Evolutionary conservation across 2,113 vertebrate species (phyloP), one percentile per base, ranked within the genome.

Genomic region (Dascyllus trimaculatus): DNA sequence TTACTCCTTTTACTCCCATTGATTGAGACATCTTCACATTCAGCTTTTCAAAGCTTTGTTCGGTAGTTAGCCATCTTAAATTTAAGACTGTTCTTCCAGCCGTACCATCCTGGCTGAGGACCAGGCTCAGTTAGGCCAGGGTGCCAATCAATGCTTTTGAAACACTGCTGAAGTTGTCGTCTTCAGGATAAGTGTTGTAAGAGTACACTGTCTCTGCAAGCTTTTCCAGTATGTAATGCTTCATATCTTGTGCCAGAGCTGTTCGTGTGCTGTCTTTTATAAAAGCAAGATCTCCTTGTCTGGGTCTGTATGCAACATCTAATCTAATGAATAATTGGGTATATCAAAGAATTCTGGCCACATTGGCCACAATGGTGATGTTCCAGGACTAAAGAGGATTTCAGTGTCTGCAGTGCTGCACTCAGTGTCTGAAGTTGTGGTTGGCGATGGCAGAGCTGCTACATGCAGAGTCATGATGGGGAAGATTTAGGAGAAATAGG

Each of bases 61-160:
- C 29, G n/a, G 17, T 18, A 52, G 14, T 67, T 67, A 5, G 11
- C 25, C 64, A 67, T 67, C 64, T 53, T 67, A 10, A 67, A 67
- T 38, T 67, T 67, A 4, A 67, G n/a, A n/a, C 48, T 67, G 13
- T 67, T 67, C 15, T 67, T 67, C 24, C 62, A 65, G 25, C 46
- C 29, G 9, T 38, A 53, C 48, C 32, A 67, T 17, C 49, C 64
- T 15, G 49, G 48, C 49, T 53, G 19, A 0, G 14, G n/a, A 35
- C 64, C 48, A 18, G 64, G 49, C 14, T 62, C 57, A 19, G 45
- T 21, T 14, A 72, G 32, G n/a, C 68, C 11, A n/a, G 26, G 43
- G 26, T 71, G 53, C 43, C 48, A 13, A 72, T 52, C 13, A 61
- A n/a, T 60, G 54, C 40, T 46, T 58, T 26, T 58, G 57, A 57